Base-by-base conservation (phyloP, 2,888 invertebrate genomes). In the Crocallis elinguaria region DNA sequence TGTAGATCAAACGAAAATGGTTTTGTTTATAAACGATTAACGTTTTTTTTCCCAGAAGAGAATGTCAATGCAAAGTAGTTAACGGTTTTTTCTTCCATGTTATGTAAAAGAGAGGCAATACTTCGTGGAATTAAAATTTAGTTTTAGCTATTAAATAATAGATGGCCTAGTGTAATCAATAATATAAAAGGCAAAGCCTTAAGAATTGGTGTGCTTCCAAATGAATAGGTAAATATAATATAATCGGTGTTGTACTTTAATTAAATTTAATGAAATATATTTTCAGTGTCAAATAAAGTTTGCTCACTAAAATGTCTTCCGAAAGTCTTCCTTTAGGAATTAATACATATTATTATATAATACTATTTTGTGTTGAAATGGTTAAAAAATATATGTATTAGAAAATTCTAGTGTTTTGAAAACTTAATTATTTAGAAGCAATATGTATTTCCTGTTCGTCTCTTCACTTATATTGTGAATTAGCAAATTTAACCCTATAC, bases 261-360 rank as follows among this genome's bases (percentile, higher is more conserved):
- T 48, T 3, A 33, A 46, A 54, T 32, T 35, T 36, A 44, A 2
- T 7, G 41, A 77, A 79, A 80, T 81, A 75, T 86, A 88, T 86
- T 89, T 86, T 86, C 88, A 86, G 73, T 86, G 88, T 89, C 88
- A 86, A 79, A 67, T 62, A 55, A 58, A 36, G 62, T 8, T 6
- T 46, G 37, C 52, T 52, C 43, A 50, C 30, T 39, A 7, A 39
- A 38, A 53, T 51, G 79, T 85, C 81, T 84, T 85, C 82, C 77
- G 77, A 62, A 57, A 60, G 75, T 79, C 74, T 82, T 81, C 75
- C 78, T 43, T 42, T 60, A 54, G 14, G 37, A 36, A 49, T 29
- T 35, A n/a, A n/a, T n/a, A n/a, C n/a, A n/a, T n/a, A n/a, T n/a
- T 12, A 5, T 25, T 25, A 21, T 29, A 21, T 8, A 27, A 25